Base-by-base conservation (phyloP, 2,113 vertebrate genomes). In the Cyrtonyx montezumae region DNA sequence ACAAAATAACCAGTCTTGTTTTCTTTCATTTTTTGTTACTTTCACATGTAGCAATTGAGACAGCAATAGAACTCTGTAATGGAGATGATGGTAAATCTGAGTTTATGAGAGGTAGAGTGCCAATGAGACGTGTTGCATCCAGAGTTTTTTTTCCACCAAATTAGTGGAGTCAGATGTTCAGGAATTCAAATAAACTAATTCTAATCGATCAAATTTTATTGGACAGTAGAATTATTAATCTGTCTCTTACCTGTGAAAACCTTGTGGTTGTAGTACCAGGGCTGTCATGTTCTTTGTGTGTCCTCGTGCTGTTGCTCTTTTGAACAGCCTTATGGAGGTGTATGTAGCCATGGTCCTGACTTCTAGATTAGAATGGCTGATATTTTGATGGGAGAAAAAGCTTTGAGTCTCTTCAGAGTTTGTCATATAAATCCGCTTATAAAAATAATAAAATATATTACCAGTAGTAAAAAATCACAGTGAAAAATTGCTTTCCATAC, bases 281-380 rank as follows among this genome's bases (percentile, higher is more conserved):
- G 18, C 18, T 59, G n/a, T 58, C 30, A 2, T 18, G 11, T 43
- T 3, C 1, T 61, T 84, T 0, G 0, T 48, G 21, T 6, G 14
- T 69, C 61, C 66, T 53, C 61, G 40, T 45, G 30, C 21, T 1
- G 0, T 28, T 48, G 14, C 21, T 45, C 66, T 46, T 15, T 28
- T 67, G 36, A 79, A 26, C 28, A 22, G 49, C 14, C 8, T 49
- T 12, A 1, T 11, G 48, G 40, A 73, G 28, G 14, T 56, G 5
- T 45, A 6, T 30, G 25, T 49, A 22, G 42, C 22, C 3, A 15
- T 67, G 43, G 13, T 82, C 12, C 25, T 69, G 30, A n/a, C 12
- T 28, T 40, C 77, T 80, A 42, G 7, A 40, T 86, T 36, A 19
- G 46, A 55, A 14, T 15, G 78, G n/a, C 42, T 81, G 30, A 14